phyloP scores from a whole-genome alignment of 2,113 vertebrate species.

The Regulus satrapa region DNA sequence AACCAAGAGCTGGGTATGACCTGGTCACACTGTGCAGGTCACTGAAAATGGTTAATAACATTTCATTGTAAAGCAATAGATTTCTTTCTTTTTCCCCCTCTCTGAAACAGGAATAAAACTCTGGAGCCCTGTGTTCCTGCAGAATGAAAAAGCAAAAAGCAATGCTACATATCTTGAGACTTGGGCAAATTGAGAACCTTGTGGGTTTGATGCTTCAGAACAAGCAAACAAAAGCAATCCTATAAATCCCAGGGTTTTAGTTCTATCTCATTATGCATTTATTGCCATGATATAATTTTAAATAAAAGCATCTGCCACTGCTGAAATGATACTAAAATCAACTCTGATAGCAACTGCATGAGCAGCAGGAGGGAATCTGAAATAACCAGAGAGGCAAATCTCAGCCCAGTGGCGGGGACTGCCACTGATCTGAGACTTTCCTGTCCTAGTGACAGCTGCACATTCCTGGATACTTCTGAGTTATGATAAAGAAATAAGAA shows the following conservation, averaged over 20 bases:
- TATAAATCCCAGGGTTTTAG: not conserved
- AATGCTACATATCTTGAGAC: not conserved
- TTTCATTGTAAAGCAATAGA: not conserved
- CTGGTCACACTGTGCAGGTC: not conserved
- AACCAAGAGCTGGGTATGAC: not conserved
- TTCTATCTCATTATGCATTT: not conserved
- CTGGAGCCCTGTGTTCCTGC: not conserved
- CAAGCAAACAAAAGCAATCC: not conserved
- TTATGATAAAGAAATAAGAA: not conserved
- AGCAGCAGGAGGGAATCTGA: not conserved
- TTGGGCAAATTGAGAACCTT: not conserved
- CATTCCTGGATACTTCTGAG: not conserved
- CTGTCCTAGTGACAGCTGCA: not conserved
- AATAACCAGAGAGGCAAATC: not conserved
- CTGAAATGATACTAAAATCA: not conserved
- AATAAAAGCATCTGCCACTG: not conserved
- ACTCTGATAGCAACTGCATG: not conserved
- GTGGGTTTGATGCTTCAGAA: not conserved
- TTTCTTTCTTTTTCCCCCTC: rapidly evolving
- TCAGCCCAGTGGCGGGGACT: not conserved
- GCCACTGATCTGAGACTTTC: not conserved
- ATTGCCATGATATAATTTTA: not conserved
- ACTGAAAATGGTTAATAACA: not conserved
- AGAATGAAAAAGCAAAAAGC: not conserved
- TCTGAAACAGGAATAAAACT: not conserved